phyloP scores from a whole-genome alignment of 2,888 invertebrate species.

The Diaprepes abbreviatus region DNA sequence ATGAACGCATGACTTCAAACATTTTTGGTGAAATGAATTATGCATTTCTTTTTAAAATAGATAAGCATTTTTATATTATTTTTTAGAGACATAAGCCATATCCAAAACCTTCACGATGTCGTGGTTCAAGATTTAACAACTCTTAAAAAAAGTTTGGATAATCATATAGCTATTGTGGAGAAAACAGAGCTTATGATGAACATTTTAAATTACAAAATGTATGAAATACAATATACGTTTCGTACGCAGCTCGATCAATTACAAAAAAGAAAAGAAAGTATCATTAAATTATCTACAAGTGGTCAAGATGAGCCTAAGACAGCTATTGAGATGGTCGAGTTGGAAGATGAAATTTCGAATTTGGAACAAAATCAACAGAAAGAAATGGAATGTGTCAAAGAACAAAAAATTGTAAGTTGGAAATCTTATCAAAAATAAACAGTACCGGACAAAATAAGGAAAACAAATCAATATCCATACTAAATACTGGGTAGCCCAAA shows the following conservation, averaged over 20 bases:
- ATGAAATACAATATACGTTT: slow-evolving; percentile 58
- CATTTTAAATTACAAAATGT: slow-evolving; percentile 59
- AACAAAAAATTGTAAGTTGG: slow-evolving; percentile 58
- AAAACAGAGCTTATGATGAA: slow-evolving; percentile 59
- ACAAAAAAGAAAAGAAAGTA: slow-evolving; percentile 51
- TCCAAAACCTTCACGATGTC: slow-evolving; percentile 53
- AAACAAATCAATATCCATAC: too few relatives aligned
- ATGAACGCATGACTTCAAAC: too few relatives aligned
- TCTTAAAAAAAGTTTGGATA: slow-evolving; percentile 50
- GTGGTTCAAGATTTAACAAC: slow-evolving; percentile 50
- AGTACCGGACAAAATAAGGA: too few relatives aligned
- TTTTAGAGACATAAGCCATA: slow-evolving; percentile 52
- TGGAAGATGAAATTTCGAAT: slow-evolving; percentile 57
- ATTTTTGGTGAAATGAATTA: too few relatives aligned
- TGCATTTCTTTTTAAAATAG: too few relatives aligned
- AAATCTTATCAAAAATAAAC: too few relatives aligned
- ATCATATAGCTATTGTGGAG: slow-evolving; percentile 53
- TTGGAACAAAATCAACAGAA: slow-evolving; percentile 56
- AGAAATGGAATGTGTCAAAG: slow-evolving; percentile 55
- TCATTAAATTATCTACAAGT: slow-evolving; percentile 43
- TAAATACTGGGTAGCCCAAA: too few relatives aligned
- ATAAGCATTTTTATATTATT: too few relatives aligned
- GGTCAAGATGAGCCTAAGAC: slow-evolving; percentile 50
- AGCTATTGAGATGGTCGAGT: slow-evolving; percentile 53
- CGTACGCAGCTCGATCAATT: slow-evolving; percentile 56